Base-by-base conservation (phyloP, 2,113 vertebrate genomes). In the Telmatochromis brachygnathus region DNA sequence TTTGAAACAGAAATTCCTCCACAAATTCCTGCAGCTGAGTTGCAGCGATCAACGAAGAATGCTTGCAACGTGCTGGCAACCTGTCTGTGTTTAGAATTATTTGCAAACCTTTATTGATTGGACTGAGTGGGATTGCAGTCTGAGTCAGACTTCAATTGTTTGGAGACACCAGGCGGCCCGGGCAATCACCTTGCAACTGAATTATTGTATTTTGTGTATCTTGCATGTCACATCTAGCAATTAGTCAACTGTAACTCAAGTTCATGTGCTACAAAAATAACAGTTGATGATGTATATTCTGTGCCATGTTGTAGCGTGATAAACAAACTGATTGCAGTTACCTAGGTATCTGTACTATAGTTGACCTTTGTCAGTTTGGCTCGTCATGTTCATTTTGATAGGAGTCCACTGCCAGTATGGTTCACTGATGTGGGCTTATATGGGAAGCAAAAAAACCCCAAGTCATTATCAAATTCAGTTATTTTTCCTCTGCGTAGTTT, bases 381-480 rank as follows among this genome's bases (percentile, higher is more conserved):
- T 58, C 5, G 26, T 73, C 28, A 4, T 73, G 45, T 62, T 87
- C 56, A 30, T 33, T 89, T 83, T 88, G 68, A 79, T 75, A 62
- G 51, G 79, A 87, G 45, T 83, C 82, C 75, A 23, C 15, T 80
- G 42, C 42, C 68, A 53, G 39, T 33, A 79, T 79, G 47, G 33
- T 80, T 90, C 62, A 56, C 56, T 83, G 58, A 65, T 23, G 13
- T 79, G 56, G 68, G 85, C 56, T 56, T 60, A 21, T 79, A 82
- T 86, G 75, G 87, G 80, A 89, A 84, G 68, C 21, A 73, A 77
- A 62, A 80, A 62, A 54, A 0, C 0, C 17, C 83, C 37, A 28
- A 84, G 30, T 82, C 56, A 85, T 90, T 79, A 90, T 86, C 87
- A 89, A 55, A 91, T 90, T 83, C 55, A 83, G 86, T 91, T 89